Percentiles rank a stretch among this genome's conserved stretches.
These are phyloP conservation scores for Coryphaenoides rupestris DNA, from an alignment of 2,113 vertebrate species.

Conservation along the genomic window DNA sequence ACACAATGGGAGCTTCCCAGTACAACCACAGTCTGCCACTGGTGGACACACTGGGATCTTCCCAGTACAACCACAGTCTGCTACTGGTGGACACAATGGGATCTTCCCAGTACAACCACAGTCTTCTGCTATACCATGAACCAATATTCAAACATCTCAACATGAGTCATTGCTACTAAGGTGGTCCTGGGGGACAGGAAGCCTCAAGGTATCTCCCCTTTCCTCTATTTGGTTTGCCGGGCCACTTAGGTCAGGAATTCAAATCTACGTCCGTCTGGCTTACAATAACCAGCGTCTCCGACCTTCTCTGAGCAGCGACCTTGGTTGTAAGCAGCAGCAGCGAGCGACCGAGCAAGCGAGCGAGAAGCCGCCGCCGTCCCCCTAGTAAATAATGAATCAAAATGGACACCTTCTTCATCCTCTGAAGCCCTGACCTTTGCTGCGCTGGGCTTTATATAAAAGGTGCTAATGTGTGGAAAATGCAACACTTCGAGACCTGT, in stretches of 20 bases:
- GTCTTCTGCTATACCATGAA: background rate
- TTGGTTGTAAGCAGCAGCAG: background rate
- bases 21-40: too few species aligned
- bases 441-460: background rate
- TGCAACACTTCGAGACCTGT: background rate
- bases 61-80: background rate
- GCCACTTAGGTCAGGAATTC: too few species aligned
- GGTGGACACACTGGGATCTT: background rate
- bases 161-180: too few species aligned
- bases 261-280: too few species aligned
- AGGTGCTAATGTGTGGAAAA: constrained; percentile 3
- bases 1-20: too few species aligned
- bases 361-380: background rate
- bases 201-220: too few species aligned
- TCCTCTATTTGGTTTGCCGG: too few species aligned
- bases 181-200: too few species aligned
- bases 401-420: background rate
- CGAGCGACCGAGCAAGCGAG: too few species aligned
- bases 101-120: background rate
- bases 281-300: too few species aligned
- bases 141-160: too few species aligned
- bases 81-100: background rate
- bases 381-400: background rate
- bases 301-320: too few species aligned
- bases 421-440: background rate